Evolutionary conservation across 2,797 vertebrate genomes (phyloP), one percentile per base, ranked within the genome.

Genomic region (Thalassophryne amazonica): DNA sequence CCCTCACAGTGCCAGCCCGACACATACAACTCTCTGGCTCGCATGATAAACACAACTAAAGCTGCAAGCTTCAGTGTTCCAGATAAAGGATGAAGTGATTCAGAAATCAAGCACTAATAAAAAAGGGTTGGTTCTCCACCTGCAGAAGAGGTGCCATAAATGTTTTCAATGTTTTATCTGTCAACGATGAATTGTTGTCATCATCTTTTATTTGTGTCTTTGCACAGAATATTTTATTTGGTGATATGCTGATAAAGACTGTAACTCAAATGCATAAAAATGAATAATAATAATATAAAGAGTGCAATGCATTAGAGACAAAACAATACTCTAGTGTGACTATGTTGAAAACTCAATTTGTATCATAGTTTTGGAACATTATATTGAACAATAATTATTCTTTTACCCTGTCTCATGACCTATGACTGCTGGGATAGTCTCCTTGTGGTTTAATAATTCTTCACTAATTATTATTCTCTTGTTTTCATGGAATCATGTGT

Each of bases 1-100:
- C 84, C 76, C 80, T 73, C 16, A 7, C 67, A 22, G 64, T 69
- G 79, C 84, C 83, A 88, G 54, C 55, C 50, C 18, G 14, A 52
- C 41, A 34, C 71, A 59, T 76, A 70, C 65, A 40, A 43, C 64
- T 49, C 60, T 83, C 76, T 79, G 78, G 66, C 61, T 73, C 62
- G 32, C 56, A 63, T 22, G 73, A 83, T 80, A 83, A 81, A 48
- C 64, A 73, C 76, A 80, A 69, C 77, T 69, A 69, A 78, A 76
- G 68, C 63, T 17, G 42, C 60, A 67, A 57, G 69, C 63, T 61
- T 56, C 49, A 11, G 58, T 59, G 69, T 72, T 66, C 38, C 70
- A 56, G 66, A 67, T 76, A 75, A 66, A 52, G 16, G 35, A 37
- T 25, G 45, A 40, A 17, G 32, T 77, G 51, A 52, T 59, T 67